Base-by-base conservation (phyloP, 2,888 invertebrate genomes). In the Zelleria hepariella region DNA sequence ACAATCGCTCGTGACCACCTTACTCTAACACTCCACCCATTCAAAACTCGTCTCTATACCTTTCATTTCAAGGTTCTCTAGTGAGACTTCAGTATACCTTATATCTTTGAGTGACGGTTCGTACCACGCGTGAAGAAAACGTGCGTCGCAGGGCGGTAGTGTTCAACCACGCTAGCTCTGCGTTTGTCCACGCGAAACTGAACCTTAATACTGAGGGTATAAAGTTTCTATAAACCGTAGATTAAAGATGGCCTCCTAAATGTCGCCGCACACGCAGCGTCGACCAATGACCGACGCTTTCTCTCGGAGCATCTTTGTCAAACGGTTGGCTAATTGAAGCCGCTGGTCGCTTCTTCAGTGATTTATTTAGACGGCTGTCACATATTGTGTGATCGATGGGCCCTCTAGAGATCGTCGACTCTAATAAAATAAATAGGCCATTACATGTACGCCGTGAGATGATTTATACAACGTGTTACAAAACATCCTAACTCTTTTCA, bases 221-320 rank as follows among this genome's bases (percentile, higher is more conserved):
- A 24, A 48, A 47, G 15, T 25, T 26, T 23, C 18, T 20, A 10
- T 15, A 3, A 47, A n/a, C 18, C 18, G 25, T 2, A 26, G 58
- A 20, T 20, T 20, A 8, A n/a, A 20, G 27, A 1, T 58, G 26
- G 58, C 51, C 10, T 20, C 10, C 4, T 76, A 74, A 82, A 78
- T 70, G 71, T 75, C 75, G 75, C 74, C 73, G 76, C 73, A 76
- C 86, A 85, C 85, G 85, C 85, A 83, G 77, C 67, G 66, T 73
- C 86, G 86, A 86, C 86, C 87, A 86, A 86, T 87, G 87, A 86
- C 87, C 86, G 86, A n/a, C 80, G 82, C 87, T 87, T 87, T 87
- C 87, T 80, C 87, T 80, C 79, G 75, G 72, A 82, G 32, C 79
- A 85, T 86, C 79, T 85, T 83, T 42, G 32, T 42, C 32, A 42